phyloP scores from a whole-genome alignment of 1,140 invertebrate species.

The Sitodiplosis mosellana region DNA sequence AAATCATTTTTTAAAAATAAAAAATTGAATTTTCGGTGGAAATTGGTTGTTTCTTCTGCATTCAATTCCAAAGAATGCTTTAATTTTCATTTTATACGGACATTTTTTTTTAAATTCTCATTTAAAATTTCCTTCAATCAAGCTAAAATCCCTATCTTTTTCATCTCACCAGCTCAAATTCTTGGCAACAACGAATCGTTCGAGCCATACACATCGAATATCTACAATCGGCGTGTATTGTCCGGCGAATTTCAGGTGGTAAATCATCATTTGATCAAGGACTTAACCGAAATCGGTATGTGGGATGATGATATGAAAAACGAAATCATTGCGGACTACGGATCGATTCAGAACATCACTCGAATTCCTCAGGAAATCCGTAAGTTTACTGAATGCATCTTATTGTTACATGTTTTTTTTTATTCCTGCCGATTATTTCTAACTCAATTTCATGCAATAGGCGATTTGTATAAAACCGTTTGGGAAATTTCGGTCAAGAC shows the following conservation, averaged over 20 bases:
- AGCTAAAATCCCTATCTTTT: no score
- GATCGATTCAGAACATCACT: slow-evolving; percentile 42
- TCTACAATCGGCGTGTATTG: slow-evolving; percentile 45
- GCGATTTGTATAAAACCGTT: slow-evolving; percentile 49
- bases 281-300: slow-evolving; percentile 39
- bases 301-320: slow-evolving; percentile 51
- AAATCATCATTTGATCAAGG: slow-evolving; percentile 47
- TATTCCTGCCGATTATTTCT: no score
- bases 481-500: slow-evolving; percentile 55
- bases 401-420: no score
- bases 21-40: no score
- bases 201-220: slow-evolving; percentile 53
- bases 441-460: no score
- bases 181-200: slow-evolving; percentile 57
- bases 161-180: slow-evolving; percentile 29
- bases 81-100: no score
- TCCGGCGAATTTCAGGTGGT: slow-evolving; percentile 58
- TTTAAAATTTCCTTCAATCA: no score
- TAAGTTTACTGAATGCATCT: no score
- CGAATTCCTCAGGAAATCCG: slow-evolving; percentile 43
- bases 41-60: no score
- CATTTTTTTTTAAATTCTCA: no score
- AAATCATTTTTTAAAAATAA: no score
- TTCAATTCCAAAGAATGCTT: no score
- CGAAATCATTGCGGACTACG: slow-evolving; percentile 36